phyloP scores from a whole-genome alignment of 2,113 vertebrate genomes.

The Diphyllodes magnificus region DNA sequence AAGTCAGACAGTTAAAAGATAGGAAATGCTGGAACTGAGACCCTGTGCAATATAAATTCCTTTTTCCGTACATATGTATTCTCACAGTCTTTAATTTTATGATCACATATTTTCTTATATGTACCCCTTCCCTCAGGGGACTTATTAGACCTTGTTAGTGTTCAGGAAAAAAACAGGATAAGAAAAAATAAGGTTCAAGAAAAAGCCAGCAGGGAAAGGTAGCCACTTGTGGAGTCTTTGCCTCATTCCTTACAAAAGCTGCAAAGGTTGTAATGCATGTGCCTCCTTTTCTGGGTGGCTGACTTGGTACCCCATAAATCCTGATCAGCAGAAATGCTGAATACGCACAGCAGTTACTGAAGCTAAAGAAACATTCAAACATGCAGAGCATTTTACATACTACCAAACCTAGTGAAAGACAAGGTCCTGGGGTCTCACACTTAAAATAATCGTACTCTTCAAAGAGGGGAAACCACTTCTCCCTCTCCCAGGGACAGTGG shows the following conservation, averaged over 20 bases:
- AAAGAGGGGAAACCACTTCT: background rate
- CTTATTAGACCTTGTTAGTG: background rate
- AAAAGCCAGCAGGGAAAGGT: background rate
- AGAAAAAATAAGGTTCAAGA: background rate
- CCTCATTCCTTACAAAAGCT: background rate
- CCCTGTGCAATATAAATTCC: background rate
- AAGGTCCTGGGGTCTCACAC: background rate
- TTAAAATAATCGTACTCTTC: background rate
- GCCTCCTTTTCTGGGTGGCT: conserved; percentile 54
- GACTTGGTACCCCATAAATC: conserved; percentile 51
- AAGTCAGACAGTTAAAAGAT: conserved; percentile 26
- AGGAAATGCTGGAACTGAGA: background rate
- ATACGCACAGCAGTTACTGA: background rate
- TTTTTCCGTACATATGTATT: background rate
- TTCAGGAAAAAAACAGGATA: background rate
- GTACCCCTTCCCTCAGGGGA: background rate
- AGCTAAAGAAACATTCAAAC: background rate
- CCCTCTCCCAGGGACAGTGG: background rate
- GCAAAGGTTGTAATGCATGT: background rate
- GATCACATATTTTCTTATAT: background rate
- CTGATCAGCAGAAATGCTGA: conserved; percentile 10
- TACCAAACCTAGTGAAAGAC: background rate
- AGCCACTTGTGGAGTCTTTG: background rate
- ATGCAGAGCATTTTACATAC: background rate
- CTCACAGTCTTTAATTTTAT: background rate